Base-by-base conservation (phyloP, 2,797 vertebrate genomes). In the Tachyglossus aculeatus region DNA sequence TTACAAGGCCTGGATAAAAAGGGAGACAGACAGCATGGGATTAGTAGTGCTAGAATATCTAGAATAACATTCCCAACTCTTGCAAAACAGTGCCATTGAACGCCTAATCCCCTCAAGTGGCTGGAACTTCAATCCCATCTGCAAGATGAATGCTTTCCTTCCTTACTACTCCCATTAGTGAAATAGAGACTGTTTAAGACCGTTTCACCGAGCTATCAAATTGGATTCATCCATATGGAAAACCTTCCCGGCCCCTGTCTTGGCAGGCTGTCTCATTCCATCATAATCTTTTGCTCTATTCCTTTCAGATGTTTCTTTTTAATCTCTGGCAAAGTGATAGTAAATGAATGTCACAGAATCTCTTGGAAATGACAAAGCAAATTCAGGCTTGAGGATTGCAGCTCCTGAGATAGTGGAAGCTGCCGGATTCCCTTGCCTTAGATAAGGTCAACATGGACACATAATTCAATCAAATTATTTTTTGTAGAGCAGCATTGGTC, bases 311-410 rank as follows among this genome's bases (percentile, higher is more conserved):
- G 51, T 69, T 81, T 59, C 75, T 62, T 71, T 81, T 69, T 76
- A 84, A 82, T 82, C 70, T 86, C 77, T 64, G 59, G 73, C 56
- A 76, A 82, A 84, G 71, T 65, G 71, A 62, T 67, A 69, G 74
- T 77, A 65, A 71, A 80, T 64, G 29, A 69, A 56, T 79, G n/a
- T n/a, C 81, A 76, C 80, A 77, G 65, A 25, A 39, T 74, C 67
- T 78, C 39, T 56, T 82, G 77, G 65, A 18, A 14, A 73, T 57
- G 55, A 61, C 63, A 71, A 71, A 33, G 33, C 55, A 81, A 53
- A 47, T 75, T 74, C 75, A 75, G 62, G 62, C 73, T 81, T 64
- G 69, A 11, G 58, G 39, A 53, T 36, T 59, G 37, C 22, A 67
- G 3, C 25, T 53, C 24, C 53, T 47, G 43, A 56, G 50, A 64